A percentile compares a stretch with the other conserved stretches of the same genome.
phyloP scores from a whole-genome alignment of 2,888 invertebrate species.

The Ochropleura plecta region DNA sequence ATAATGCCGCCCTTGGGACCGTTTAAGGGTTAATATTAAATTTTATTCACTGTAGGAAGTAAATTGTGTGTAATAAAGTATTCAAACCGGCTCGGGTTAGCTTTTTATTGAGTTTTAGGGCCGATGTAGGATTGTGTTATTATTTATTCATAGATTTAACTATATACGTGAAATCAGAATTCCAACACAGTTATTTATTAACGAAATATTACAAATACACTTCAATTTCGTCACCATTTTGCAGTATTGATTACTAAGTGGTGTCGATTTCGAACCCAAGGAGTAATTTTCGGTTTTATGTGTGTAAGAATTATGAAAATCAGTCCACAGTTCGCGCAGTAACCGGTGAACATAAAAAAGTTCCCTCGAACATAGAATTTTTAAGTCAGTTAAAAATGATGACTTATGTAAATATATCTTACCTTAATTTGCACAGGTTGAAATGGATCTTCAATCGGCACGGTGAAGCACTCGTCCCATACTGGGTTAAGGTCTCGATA shows the following conservation, averaged over 20 bases:
- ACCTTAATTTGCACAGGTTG: constrained; percentile 96
- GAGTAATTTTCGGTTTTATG: too few species aligned
- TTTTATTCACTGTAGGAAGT: constrained; percentile 45
- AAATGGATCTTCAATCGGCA: constrained; percentile 98
- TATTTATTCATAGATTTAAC: neutral
- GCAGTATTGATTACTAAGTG: too few species aligned
- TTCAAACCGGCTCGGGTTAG: constrained; percentile 6
- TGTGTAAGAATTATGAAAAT: too few species aligned
- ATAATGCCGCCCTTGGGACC: constrained; percentile 7
- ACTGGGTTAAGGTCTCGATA: constrained; percentile 98
- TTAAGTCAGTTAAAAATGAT: too few species aligned
- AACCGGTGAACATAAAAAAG: too few species aligned
- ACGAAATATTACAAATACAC: neutral
- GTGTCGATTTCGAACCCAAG: too few species aligned
- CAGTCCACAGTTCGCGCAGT: too few species aligned
- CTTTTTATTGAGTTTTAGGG: constrained; percentile 27
- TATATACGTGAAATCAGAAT: neutral
- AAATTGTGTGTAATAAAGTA: constrained; percentile 36
- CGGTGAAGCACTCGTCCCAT: constrained; percentile 99
- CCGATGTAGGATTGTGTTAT: neutral
- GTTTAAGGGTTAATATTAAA: constrained; percentile 45
- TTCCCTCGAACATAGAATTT: too few species aligned
- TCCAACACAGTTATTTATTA: neutral
- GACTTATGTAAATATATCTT: constrained; percentile 58
- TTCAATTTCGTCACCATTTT: neutral